These are phyloP conservation scores for Stegophylla sp. DNA, from an alignment of 2,888 invertebrate genomes.

Conservation along the genomic window DNA sequence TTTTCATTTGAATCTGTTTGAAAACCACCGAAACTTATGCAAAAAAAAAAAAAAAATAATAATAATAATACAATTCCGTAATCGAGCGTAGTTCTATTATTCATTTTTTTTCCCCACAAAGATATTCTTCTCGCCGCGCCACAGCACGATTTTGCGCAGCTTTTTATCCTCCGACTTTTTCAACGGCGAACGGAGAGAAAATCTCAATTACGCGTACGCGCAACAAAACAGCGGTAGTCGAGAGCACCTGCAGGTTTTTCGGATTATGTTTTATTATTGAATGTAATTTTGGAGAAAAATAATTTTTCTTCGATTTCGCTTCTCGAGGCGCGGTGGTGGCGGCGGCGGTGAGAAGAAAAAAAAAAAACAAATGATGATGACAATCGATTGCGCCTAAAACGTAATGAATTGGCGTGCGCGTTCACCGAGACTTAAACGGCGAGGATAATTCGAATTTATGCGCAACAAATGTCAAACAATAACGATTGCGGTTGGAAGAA, in stretches of 20 bases:
- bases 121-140: no score
- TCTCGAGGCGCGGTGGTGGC: not conserved
- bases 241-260: conserved; percentile 39
- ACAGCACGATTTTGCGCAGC: not conserved
- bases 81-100: not conserved
- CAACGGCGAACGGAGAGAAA: not conserved
- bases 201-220: conserved; percentile 18
- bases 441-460: not conserved
- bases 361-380: no score
- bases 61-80: not conserved
- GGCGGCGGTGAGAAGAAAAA: not conserved
- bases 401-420: no score
- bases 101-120: not conserved
- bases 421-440: no score
- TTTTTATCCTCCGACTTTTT: not conserved
- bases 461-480: not conserved
- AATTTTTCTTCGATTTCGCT: conserved; percentile 32
- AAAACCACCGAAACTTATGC: not conserved
- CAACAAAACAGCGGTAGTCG: conserved; percentile 2
- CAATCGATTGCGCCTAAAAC: no score
- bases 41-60: no score
- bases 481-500: not conserved
- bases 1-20: not conserved
- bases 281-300: conserved; percentile 30
- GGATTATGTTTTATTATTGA: conserved; percentile 2